Base-by-base conservation (phyloP, 2,113 vertebrate genomes). In the Garra rufa region DNA sequence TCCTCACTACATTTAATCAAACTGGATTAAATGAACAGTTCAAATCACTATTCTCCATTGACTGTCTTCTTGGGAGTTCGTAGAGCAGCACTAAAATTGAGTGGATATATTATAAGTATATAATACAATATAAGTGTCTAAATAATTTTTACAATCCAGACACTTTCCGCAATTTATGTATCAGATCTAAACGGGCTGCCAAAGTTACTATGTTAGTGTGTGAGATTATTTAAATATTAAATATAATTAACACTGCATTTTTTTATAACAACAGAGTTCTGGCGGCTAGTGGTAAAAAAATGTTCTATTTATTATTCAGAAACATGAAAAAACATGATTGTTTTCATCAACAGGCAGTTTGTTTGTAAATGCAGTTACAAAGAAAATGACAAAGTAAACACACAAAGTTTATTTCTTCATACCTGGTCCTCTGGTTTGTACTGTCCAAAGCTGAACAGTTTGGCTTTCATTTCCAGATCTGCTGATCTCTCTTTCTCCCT, bases 371-470 rank as follows among this genome's bases (percentile, higher is more conserved):
- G 13, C 26, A 63, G 26, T 63, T 30, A 28, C 13, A 28, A 15
- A 28, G 2, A 30, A 15, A 38, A 63, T 30, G 1, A 46, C 71
- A 19, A 34, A 46, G 19, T 55, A 34, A 34, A 34, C 34, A 34
- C 34, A 34, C 34, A 34, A 3, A 34, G 34, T 34, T 34, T 34
- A 34, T 34, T 34, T 34, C 34, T 34, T 34, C 3, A 34, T 88
- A 98, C 97, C 95, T 98, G 94, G 13, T 96, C 94, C 3, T 95
- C 92, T 1, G 90, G 89, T 84, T 94, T 91, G 5, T 92, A 73
- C 13, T 94, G 88, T 48, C 91, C 94, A 0, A 93, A 94, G 57
- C 94, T 91, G 83, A 96, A 95, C 34, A 95, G 89, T 0, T 94
- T 90, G 76, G 93, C 90, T 89, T 93, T 97, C 84, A 93, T 89